Conservation (phyloP, 2,888 invertebrate species). For the Brachyopa scutellaris region DNA sequence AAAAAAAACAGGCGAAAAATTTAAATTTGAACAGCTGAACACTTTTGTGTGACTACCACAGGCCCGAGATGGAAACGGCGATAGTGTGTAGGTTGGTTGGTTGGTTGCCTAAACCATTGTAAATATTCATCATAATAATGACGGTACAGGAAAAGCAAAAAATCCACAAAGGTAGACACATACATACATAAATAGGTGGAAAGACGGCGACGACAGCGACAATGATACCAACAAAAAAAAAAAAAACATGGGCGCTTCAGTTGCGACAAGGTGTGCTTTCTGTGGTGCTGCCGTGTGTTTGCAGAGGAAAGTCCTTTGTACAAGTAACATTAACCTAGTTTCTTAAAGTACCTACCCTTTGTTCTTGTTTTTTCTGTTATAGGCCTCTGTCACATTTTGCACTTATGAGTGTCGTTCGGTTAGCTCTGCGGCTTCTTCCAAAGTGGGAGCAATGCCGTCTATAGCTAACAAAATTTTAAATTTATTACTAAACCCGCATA, state of each 20-base stretch:
- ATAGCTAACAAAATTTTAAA: neutral
- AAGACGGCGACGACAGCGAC: conserved; percentile 1
- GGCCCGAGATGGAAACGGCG: conserved; percentile 12
- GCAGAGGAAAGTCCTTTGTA: conserved; percentile 21
- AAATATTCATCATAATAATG: conserved; percentile 47
- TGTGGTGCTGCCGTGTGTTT: conserved; percentile 1
- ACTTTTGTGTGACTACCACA: conserved; percentile 3
- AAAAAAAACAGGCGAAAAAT: conserved; percentile 12
- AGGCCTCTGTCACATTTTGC: conserved; percentile 19
- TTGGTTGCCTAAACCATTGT: conserved; percentile 23
- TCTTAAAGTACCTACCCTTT: no score
- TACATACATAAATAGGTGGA: neutral
- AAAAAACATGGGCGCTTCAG: conserved; percentile 4
- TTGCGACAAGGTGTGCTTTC: conserved; percentile 7
- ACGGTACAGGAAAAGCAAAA: conserved; percentile 5
- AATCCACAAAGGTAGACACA: conserved; percentile 21
- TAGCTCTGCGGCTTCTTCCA: neutral
- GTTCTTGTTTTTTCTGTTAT: neutral
- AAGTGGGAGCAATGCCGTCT: neutral
- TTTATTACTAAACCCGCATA: neutral
- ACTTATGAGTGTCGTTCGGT: conserved; percentile 1
- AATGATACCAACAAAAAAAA: conserved; percentile 7
- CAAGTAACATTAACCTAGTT: conserved; percentile 63
- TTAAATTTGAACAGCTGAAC: conserved; percentile 52
- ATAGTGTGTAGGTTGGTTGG: conserved; percentile 22